These are phyloP conservation scores for Tromatobia lineatoria DNA, from an alignment of 2,888 invertebrate species.

Conservation along the genomic window DNA sequence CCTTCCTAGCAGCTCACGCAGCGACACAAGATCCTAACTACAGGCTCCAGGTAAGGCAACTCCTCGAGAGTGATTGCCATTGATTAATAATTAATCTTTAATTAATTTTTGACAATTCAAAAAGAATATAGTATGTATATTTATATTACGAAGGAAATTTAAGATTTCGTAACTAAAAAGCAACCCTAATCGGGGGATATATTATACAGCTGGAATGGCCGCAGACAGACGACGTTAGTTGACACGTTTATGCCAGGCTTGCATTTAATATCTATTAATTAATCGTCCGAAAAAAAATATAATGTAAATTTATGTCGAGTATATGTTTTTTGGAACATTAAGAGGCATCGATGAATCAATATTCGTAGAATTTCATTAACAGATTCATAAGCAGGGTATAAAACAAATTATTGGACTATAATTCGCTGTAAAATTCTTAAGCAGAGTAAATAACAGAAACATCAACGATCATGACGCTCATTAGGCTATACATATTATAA, in stretches of 20 bases:
- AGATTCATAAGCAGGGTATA: background rate
- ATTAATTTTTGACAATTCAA: too few relatives aligned
- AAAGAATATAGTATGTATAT: background rate
- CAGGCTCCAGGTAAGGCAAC: constrained; percentile 93
- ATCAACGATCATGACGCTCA: too few relatives aligned
- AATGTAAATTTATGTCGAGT: constrained; percentile 25
- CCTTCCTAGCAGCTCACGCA: constrained; percentile 95
- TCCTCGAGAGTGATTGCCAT: constrained; percentile 11
- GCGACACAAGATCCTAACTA: constrained; percentile 94
- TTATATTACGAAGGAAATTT: constrained; percentile 29
- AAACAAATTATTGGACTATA: background rate
- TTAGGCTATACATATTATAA: too few relatives aligned
- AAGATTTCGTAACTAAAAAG: constrained; percentile 55
- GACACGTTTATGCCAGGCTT: constrained; percentile 80
- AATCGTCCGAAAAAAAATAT: constrained; percentile 20
- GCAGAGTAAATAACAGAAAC: background rate
- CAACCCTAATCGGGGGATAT: constrained; percentile 61
- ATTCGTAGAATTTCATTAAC: background rate
- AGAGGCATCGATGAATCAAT: constrained; percentile 8
- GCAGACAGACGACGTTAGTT: constrained; percentile 84
- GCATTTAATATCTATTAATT: constrained; percentile 61
- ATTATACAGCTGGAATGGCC: constrained; percentile 83
- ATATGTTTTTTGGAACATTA: constrained; percentile 22
- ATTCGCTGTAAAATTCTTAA: background rate
- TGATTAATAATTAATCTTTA: background rate